These are phyloP conservation scores for Drosophila arawakana DNA, from an alignment of 1,140 invertebrate genomes.

Conservation along the genomic window DNA sequence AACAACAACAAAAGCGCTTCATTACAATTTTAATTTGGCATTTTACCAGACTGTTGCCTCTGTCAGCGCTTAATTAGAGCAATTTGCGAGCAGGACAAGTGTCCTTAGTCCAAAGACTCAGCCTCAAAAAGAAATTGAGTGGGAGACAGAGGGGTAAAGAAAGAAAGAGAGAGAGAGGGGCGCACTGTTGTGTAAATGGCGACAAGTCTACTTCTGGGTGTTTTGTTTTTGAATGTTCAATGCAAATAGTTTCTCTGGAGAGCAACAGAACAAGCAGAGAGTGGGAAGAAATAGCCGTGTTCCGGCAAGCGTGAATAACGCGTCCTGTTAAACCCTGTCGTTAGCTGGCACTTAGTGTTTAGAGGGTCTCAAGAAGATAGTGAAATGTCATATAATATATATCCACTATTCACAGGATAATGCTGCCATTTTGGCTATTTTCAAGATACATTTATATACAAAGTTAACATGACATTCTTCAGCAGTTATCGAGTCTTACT, in stretches of 20 bases:
- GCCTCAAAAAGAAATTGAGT: neutral
- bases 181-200: constrained; percentile 47
- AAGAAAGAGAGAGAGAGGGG: neutral
- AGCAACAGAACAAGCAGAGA: neutral
- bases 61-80: constrained; percentile 72
- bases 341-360: neutral
- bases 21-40: constrained; percentile 78
- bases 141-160: neutral
- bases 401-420: too few relatives aligned
- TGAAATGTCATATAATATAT: neutral
- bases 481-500: too few relatives aligned
- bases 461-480: too few relatives aligned
- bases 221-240: constrained; percentile 55
- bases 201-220: constrained; percentile 33
- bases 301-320: neutral
- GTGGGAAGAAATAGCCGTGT: neutral
- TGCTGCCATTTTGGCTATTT: too few relatives aligned
- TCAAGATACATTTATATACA: too few relatives aligned
- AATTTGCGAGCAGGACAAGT: constrained; percentile 73
- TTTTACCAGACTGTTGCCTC: constrained; percentile 61
- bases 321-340: neutral
- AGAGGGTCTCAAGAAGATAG: neutral
- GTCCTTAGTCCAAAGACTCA: constrained; percentile 47
- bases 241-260: constrained; percentile 62
- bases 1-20: constrained; percentile 40